These are phyloP conservation scores for Ascaphus truei DNA, from an alignment of 2,113 vertebrate species.

Conservation along the genomic window DNA sequence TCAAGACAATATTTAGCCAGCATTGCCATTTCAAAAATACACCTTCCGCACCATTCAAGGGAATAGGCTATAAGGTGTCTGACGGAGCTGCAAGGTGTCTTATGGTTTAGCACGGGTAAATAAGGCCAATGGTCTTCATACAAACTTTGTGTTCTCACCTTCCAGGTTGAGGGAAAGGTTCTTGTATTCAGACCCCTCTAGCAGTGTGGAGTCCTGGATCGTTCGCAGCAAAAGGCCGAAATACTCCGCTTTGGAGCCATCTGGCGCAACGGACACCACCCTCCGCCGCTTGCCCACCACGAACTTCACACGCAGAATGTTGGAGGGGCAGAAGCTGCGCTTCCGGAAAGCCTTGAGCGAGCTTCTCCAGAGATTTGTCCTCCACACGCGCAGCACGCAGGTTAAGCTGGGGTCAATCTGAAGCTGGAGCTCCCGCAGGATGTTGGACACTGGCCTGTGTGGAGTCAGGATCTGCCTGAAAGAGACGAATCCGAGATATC, in stretches of 20 bases:
- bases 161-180: conserved; percentile 67
- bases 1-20: no score
- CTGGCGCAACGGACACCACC: background rate
- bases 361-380: conserved; percentile 64
- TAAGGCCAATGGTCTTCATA: no score
- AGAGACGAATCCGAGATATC: conserved; percentile 45
- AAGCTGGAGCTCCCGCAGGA: conserved; percentile 66
- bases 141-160: conserved; percentile 59
- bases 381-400: conserved; percentile 63
- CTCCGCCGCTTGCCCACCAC: background rate
- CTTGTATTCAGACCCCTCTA: conserved; percentile 68
- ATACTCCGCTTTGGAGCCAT: conserved; percentile 59
- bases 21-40: no score
- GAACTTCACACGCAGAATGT: conserved; percentile 39
- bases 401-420: conserved; percentile 61
- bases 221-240: conserved; percentile 61
- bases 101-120: no score
- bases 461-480: conserved; percentile 58
- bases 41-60: no score
- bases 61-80: no score
- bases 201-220: conserved; percentile 64
- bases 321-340: conserved; percentile 70
- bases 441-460: conserved; percentile 54
- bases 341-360: conserved; percentile 72
- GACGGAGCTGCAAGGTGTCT: no score